Percentiles rank a stretch among this genome's conserved stretches.
phyloP scores from a whole-genome alignment of 1,140 invertebrate genomes.

The Drosophila pseudoananassae region DNA sequence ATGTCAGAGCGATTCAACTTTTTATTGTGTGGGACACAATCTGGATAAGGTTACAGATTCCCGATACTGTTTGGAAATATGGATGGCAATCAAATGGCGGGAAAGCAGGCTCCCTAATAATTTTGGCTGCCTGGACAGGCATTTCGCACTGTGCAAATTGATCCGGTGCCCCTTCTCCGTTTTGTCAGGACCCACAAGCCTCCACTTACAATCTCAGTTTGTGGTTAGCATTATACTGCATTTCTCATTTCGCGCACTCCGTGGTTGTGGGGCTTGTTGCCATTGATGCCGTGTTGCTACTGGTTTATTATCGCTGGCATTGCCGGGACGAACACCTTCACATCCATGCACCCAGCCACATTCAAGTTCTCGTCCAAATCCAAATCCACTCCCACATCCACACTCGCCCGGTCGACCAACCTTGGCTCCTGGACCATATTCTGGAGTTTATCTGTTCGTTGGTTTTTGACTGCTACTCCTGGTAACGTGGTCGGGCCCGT shows the following conservation, averaged over 20 bases:
- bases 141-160: constrained; percentile 30
- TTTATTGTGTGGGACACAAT: too few species aligned
- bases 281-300: constrained; percentile 36
- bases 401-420: not conserved
- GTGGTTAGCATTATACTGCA: constrained; percentile 81
- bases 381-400: not conserved
- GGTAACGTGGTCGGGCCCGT: constrained; percentile 10
- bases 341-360: constrained; percentile 28
- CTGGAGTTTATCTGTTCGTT: constrained; percentile 73
- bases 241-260: constrained; percentile 76
- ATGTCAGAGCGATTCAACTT: too few species aligned
- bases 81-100: not conserved
- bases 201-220: constrained; percentile 74
- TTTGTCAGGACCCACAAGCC: constrained; percentile 13
- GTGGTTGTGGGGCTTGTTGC: constrained; percentile 39
- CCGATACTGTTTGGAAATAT: not conserved
- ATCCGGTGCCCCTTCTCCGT: constrained; percentile 45
- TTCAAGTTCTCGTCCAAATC: constrained; percentile 11
- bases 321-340: constrained; percentile 65
- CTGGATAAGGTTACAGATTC: not conserved
- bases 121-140: not conserved
- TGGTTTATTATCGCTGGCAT: constrained; percentile 77
- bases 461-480: constrained; percentile 58
- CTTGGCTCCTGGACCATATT: constrained; percentile 38
- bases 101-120: not conserved